Evolutionary conservation across 2,113 vertebrate genomes (phyloP).

Genomic region (Calonectris borealis): DNA sequence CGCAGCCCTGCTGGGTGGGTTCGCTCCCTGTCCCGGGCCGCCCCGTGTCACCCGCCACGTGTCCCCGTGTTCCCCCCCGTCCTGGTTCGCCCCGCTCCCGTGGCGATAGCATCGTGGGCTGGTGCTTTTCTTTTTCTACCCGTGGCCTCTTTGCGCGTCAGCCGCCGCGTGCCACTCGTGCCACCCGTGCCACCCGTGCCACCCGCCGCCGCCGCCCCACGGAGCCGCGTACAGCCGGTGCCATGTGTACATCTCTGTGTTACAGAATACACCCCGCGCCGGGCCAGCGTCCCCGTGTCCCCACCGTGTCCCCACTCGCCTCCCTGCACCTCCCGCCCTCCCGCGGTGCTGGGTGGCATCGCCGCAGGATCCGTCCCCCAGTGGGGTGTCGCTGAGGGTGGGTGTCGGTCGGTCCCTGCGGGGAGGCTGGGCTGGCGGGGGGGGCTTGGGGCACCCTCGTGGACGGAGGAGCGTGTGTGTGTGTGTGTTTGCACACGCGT

Average conservation of each 20-base stretch:
- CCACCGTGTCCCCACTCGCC: not conserved
- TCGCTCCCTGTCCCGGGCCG: not conserved
- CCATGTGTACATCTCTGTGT: constrained; percentile 33
- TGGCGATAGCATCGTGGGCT: constrained; percentile 14
- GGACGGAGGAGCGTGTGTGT: not conserved
- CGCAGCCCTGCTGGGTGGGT: not conserved
- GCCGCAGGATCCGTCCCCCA: not conserved
- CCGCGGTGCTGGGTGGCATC: not conserved
- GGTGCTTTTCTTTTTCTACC: not conserved
- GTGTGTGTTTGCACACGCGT: not conserved
- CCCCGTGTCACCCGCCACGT: not conserved
- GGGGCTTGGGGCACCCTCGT: not conserved
- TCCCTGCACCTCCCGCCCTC: not conserved
- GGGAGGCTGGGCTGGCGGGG: not conserved
- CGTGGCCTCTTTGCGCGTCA: not conserved
- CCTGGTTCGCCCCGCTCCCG: not conserved
- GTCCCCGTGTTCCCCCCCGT: not conserved
- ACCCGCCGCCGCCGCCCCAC: not conserved
- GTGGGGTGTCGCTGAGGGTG: not conserved
- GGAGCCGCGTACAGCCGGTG: constrained; percentile 16
- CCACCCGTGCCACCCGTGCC: not conserved
- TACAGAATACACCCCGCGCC: constrained; percentile 22
- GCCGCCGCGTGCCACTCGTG: not conserved
- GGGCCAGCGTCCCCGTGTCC: not conserved
- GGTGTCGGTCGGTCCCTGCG: not conserved